Conservation (phyloP, 2,888 invertebrate species). For the Carterocephalus palaemon region DNA sequence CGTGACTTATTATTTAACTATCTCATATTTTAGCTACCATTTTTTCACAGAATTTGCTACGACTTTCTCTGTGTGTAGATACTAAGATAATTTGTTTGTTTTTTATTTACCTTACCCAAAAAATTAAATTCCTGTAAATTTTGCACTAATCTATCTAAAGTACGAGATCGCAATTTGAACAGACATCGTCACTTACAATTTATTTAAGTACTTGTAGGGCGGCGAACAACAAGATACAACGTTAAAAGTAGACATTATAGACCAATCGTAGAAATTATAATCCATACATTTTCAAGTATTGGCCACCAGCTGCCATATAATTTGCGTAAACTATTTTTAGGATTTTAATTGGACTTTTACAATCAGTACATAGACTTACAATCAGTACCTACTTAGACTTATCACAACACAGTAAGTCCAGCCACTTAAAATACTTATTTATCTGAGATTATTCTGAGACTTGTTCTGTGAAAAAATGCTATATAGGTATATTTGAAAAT, state of each 20-base stretch:
- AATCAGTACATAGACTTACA: too few species aligned
- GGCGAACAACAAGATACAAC: background rate
- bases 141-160: constrained; percentile 1
- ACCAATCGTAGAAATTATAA: too few species aligned
- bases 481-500: constrained; percentile 36
- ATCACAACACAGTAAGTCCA: too few species aligned
- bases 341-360: too few species aligned
- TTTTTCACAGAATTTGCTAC: constrained; percentile 51
- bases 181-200: constrained; percentile 25
- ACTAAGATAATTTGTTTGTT: too few species aligned
- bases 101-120: background rate
- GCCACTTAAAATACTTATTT: background rate
- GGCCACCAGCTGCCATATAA: too few species aligned
- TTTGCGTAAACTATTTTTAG: too few species aligned
- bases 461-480: constrained; percentile 55
- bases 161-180: constrained; percentile 11
- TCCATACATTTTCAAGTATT: too few species aligned
- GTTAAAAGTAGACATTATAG: too few species aligned
- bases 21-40: constrained; percentile 34
- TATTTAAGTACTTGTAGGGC: constrained; percentile 40
- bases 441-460: background rate
- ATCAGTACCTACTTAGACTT: too few species aligned
- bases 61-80: too few species aligned
- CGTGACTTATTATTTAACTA: constrained; percentile 35
- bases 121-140: constrained; percentile 2